These are phyloP conservation scores for Allacma fusca DNA, from an alignment of 2,888 invertebrate species.

Conservation along the genomic window DNA sequence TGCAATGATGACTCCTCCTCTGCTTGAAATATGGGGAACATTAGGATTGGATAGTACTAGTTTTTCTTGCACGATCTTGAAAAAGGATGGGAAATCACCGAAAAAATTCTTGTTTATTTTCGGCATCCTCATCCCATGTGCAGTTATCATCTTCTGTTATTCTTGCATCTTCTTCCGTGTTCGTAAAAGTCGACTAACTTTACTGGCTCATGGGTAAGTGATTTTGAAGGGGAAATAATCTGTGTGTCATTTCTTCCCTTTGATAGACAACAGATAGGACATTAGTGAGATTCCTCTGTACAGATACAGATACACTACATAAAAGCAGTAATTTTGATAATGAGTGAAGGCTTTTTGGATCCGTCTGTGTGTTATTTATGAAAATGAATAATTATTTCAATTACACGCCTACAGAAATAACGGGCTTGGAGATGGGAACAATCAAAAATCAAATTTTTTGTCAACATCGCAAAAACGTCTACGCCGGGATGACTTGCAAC, in stretches of 20 bases:
- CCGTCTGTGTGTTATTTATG: too few species aligned
- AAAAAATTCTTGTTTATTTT: constrained; percentile 84
- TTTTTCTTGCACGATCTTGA: constrained; percentile 88
- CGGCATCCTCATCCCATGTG: constrained; percentile 83
- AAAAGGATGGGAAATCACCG: constrained; percentile 79
- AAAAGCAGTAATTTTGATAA: too few species aligned
- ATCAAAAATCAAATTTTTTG: constrained; percentile 26
- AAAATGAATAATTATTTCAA: too few species aligned
- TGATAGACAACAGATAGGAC: too few species aligned
- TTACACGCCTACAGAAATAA: too few species aligned
- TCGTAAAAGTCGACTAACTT: constrained; percentile 75
- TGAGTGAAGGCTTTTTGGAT: too few species aligned
- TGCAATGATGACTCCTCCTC: constrained; percentile 76
- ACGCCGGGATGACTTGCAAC: constrained; percentile 75
- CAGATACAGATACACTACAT: too few species aligned
- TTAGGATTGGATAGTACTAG: constrained; percentile 80
- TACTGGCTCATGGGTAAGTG: constrained; percentile 76
- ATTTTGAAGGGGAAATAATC: too few species aligned
- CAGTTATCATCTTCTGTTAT: constrained; percentile 85
- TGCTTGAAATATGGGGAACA: constrained; percentile 83
- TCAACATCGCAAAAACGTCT: constrained; percentile 31
- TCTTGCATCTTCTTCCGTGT: constrained; percentile 86
- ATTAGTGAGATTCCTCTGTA: too few species aligned
- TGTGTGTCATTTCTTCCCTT: too few species aligned
- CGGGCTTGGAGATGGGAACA: constrained; percentile 31